Evolutionary conservation across 2,888 invertebrate genomes (phyloP), one percentile per base, ranked within the genome.

Genomic region (Rhagium mordax): DNA sequence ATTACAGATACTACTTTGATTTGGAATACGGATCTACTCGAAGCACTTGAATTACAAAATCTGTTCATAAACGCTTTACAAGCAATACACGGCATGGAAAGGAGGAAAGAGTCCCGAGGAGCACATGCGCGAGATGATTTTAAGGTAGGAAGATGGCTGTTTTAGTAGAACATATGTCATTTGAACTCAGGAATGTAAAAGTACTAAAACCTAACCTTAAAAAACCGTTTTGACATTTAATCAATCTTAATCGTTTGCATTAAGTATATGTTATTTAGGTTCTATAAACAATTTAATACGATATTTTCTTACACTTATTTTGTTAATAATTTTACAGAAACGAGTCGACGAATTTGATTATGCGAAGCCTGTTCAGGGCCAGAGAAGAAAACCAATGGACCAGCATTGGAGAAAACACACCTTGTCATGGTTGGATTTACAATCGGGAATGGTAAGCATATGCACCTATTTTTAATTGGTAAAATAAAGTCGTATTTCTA

Each of bases 331-430:
- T 67, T 20, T 2, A 47, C 13, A 67, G 67, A 7, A 24, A 3
- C 67, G 67, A 13, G 81, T 91, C 55, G 94, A 94, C 85, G 94
- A 94, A 84, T 91, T 88, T 82, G 93, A 94, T 85, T 94, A 93
- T 84, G 86, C 90, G 61, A 91, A 92, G 81, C 91, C 93, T 0
- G 51, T 92, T 5, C 90, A 90, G 71, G 91, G 90, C 21, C 94
- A 94, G 82, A 85, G 83, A 70, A 89, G 89, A 80, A 88, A 88
- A 76, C 86, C 90, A 0, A 80, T 91, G 33, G 89, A 89, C 49
- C 88, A 93, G 74, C 94, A 94, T 84, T 94, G 93, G 93, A 89
- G 94, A 71, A 94, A 94, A 83, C 94, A 94, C 85, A 92, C n/a
- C n/a, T 86, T 94, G 29, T 89, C 91, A 16, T 89, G 88, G 86